These are phyloP conservation scores for Gadopsis bispinosus DNA, from an alignment of 2,797 vertebrate genomes.

Conservation along the genomic window DNA sequence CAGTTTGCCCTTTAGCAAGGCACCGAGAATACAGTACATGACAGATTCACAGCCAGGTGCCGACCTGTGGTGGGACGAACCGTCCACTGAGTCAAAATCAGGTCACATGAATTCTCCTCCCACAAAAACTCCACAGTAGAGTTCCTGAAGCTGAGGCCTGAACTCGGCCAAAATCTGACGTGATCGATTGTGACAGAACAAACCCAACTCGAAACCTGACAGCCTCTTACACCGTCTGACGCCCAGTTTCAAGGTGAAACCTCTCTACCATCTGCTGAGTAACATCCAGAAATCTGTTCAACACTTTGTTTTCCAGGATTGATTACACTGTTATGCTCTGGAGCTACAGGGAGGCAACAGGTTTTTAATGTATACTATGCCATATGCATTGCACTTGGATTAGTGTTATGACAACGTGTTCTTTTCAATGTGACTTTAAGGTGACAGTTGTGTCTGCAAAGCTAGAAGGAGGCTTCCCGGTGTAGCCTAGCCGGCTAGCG, in stretches of 20 bases:
- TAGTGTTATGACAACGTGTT: too few relatives aligned
- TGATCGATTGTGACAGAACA: background rate
- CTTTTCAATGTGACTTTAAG: too few relatives aligned
- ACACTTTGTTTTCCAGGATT: background rate
- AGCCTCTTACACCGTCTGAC: too few relatives aligned
- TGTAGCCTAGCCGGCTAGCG: background rate
- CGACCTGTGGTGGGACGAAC: background rate
- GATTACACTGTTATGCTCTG: background rate
- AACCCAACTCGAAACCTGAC: too few relatives aligned
- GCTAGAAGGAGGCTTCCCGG: background rate
- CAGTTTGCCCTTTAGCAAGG: slow-evolving; percentile 13
- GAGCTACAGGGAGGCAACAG: too few relatives aligned
- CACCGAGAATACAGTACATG: background rate
- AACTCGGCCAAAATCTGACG: background rate
- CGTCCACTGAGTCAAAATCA: background rate
- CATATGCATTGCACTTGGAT: too few relatives aligned
- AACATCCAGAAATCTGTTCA: too few relatives aligned
- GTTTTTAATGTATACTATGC: too few relatives aligned
- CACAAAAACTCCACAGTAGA: background rate
- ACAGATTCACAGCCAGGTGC: background rate
- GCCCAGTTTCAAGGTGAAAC: too few relatives aligned
- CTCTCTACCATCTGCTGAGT: too few relatives aligned
- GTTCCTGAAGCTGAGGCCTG: background rate
- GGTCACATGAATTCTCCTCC: background rate
- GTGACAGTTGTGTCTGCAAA: background rate